Base-by-base conservation (phyloP, 2,797 vertebrate species). In the Choloepus didactylus region DNA sequence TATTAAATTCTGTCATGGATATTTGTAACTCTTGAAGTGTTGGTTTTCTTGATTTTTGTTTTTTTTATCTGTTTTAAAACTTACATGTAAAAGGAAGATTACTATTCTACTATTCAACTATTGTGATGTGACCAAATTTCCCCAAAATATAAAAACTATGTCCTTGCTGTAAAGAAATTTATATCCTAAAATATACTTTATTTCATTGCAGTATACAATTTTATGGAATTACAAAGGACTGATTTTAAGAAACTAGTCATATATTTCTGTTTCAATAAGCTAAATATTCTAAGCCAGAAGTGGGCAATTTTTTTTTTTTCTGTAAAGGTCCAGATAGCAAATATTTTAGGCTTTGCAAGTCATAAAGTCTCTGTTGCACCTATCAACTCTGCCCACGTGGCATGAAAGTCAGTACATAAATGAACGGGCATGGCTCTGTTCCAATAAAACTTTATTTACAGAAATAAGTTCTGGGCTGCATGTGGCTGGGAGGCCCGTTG, bases 401-500 rank as follows among this genome's bases (percentile, higher is more conserved):
- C 21, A 31, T 44, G 23, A 81, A 38, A 79, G n/a, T 69, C 76
- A 44, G 6, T 67, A 62, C 64, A 73, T 81, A 96, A 62, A 85
- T 88, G 62, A 81, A 35, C 70, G 56, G 4, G 6, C 29, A 8
- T 83, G 91, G 23, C n/a, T 73, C 69, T 35, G 9, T 66, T 89
- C 81, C 72, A 83, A 5, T 16, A 46, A 66, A 25, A 67, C 29
- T 81, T 67, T 81, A 79, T 92, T 85, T 87, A 66, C 70, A 64
- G 66, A 95, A 87, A 93, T 46, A 93, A 81, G 76, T 81, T 23
- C 38, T 80, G 9, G 84, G 49, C 29, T 93, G 46, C 54, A 83
- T 64, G 83, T 87, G 66, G 59, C 56, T 8, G 16, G 54, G 6
- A 70, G 59, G 9, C 16, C 54, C 77, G 38, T n/a, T 69, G 46